Conservation (phyloP, 37 sponge, comb jelly and placozoan genomes). For the Theonella swinhoei region DNA sequence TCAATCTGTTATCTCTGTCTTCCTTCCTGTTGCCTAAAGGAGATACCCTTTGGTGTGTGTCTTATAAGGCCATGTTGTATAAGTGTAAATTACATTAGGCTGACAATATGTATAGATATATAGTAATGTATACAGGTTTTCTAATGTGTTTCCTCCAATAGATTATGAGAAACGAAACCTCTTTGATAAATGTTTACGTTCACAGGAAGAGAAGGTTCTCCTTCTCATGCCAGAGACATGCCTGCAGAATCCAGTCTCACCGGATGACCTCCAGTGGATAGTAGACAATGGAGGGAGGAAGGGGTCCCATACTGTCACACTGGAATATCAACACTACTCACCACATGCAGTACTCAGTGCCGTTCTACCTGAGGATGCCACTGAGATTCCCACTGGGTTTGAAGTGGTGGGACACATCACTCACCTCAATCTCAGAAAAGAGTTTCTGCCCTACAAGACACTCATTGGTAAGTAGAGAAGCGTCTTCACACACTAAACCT, state of each 20-base stretch:
- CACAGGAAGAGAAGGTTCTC: constrained; percentile 42
- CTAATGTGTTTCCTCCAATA: too few relatives aligned
- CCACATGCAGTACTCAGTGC: constrained; percentile 58
- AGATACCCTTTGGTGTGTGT: too few relatives aligned
- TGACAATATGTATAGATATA: too few relatives aligned
- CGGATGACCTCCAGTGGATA: constrained; percentile 53
- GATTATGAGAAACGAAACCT: too few relatives aligned
- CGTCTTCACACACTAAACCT: background rate
- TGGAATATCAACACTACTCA: constrained; percentile 60
- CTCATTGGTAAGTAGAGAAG: constrained; percentile 77
- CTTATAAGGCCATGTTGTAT: too few relatives aligned
- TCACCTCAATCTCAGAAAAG: constrained; percentile 89
- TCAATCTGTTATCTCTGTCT: too few relatives aligned
- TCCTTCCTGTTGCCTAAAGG: too few relatives aligned
- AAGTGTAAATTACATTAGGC: too few relatives aligned
- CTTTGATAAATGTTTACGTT: too few relatives aligned
- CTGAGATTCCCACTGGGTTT: constrained; percentile 74
- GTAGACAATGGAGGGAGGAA: constrained; percentile 31
- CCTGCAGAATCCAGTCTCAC: constrained; percentile 22
- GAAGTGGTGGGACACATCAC: constrained; percentile 97
- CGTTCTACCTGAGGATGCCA: constrained; percentile 55
- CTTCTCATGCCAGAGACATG: constrained; percentile 53
- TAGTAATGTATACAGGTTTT: too few relatives aligned
- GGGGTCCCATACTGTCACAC: constrained; percentile 30
- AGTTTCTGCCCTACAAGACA: constrained; percentile 75